Percentiles rank a stretch among this genome's conserved stretches.
These are phyloP conservation scores for Andrena chrysosceles DNA, from an alignment of 2,888 invertebrate genomes.

Conservation along the genomic window DNA sequence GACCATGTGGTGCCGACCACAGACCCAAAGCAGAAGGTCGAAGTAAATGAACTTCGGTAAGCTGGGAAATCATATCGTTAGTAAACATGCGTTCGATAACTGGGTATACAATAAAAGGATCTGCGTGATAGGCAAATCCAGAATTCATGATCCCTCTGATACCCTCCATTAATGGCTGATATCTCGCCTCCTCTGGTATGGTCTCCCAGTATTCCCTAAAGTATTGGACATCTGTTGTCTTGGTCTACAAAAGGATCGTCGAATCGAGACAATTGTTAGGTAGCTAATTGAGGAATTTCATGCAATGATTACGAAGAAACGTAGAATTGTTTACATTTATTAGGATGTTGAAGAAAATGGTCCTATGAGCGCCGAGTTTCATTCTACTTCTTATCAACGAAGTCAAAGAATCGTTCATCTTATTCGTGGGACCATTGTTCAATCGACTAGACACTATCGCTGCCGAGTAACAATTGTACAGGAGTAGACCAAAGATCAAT, in stretches of 20 bases:
- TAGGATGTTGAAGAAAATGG: constrained; percentile 68
- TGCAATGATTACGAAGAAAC: background rate
- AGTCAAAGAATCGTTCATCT: constrained; percentile 81
- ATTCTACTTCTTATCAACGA: constrained; percentile 70
- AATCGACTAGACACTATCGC: constrained; percentile 79
- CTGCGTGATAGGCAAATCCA: constrained; percentile 77
- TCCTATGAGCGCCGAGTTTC: constrained; percentile 69
- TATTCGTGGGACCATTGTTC: constrained; percentile 75
- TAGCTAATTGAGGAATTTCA: too few relatives aligned
- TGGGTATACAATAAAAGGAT: constrained; percentile 76
- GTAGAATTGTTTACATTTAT: constrained; percentile 63
- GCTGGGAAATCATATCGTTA: constrained; percentile 77
- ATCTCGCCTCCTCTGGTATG: constrained; percentile 52
- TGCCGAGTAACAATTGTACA: constrained; percentile 80
- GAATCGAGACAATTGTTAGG: background rate
- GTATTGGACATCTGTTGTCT: constrained; percentile 41
- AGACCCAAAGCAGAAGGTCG: constrained; percentile 60
- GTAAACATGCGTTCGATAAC: constrained; percentile 74
- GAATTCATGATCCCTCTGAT: constrained; percentile 68
- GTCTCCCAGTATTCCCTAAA: constrained; percentile 53
- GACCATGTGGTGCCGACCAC: constrained; percentile 69
- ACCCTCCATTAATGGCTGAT: constrained; percentile 66
- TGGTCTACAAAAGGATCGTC: constrained; percentile 27
- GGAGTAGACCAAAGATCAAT: constrained; percentile 75
- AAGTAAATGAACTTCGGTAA: constrained; percentile 78